These are phyloP conservation scores for Huso huso DNA, from an alignment of 2,797 vertebrate species.

Conservation along the genomic window DNA sequence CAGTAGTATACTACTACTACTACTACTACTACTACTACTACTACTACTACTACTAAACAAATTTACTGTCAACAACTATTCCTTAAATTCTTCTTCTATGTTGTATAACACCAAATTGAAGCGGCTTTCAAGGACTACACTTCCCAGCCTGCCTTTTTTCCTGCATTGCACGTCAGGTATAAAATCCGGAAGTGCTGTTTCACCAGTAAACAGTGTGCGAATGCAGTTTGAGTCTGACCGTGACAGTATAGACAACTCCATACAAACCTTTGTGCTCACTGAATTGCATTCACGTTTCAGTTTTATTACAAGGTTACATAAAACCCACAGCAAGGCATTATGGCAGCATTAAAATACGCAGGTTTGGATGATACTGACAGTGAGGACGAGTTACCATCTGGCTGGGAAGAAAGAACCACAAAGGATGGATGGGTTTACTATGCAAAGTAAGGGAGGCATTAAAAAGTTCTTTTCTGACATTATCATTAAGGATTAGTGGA, in stretches of 20 bases:
- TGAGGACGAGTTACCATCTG: conserved; percentile 91
- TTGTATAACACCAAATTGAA: too few species aligned
- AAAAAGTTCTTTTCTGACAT: background rate
- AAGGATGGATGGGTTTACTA: conserved; percentile 98
- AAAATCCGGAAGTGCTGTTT: conserved; percentile 32
- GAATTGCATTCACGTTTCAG: background rate
- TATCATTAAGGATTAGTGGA: too few species aligned
- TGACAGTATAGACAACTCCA: background rate
- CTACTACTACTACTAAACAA: too few species aligned
- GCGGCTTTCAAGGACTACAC: conserved; percentile 20
- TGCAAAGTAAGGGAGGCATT: conserved; percentile 73
- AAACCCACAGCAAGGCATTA: conserved; percentile 28
- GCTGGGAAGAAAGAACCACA: conserved; percentile 96
- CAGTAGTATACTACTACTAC: too few species aligned
- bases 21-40: too few species aligned
- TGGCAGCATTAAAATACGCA: conserved; percentile 87
- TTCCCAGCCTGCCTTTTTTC: conserved; percentile 20
- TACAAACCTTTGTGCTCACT: background rate
- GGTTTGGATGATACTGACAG: conserved; percentile 97
- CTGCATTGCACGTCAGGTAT: conserved; percentile 5
- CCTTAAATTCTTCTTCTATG: too few species aligned
- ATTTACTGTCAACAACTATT: too few species aligned
- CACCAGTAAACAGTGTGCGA: background rate
- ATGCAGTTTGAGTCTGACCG: conserved; percentile 13
- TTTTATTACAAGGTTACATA: background rate